Evolutionary conservation across 1,140 invertebrate genomes (phyloP).

Genomic region (Panagrolaimus sp.): DNA sequence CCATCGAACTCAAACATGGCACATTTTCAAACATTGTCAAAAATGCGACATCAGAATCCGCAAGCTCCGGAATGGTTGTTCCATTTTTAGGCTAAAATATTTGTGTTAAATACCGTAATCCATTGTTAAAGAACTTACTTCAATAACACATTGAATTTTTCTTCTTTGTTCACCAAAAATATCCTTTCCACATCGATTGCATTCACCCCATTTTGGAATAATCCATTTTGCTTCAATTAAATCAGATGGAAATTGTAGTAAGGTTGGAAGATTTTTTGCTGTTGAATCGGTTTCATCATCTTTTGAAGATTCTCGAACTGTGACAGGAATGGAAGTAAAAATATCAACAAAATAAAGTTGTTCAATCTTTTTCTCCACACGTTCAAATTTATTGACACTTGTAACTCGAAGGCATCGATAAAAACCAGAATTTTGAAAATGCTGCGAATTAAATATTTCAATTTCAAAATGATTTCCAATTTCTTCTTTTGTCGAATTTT

Average conservation of each 20-base stretch:
- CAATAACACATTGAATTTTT: not conserved
- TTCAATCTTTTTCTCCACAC: not conserved
- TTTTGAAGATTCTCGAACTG: not conserved
- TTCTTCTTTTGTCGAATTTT: not conserved
- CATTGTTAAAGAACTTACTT: no score
- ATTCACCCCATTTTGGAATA: not conserved
- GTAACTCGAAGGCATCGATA: conserved; percentile 8
- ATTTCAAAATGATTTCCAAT: not conserved
- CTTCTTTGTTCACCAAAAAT: not conserved
- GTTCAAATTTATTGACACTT: not conserved
- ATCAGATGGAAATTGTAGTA: not conserved
- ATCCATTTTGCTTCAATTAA: not conserved
- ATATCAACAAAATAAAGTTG: not conserved
- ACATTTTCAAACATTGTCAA: conserved; percentile 4
- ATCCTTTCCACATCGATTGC: not conserved
- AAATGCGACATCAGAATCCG: not conserved
- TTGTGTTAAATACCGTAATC: no score
- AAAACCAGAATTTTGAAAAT: not conserved
- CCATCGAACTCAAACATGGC: not conserved
- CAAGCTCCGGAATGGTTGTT: not conserved
- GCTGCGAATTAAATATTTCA: not conserved
- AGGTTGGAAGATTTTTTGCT: not conserved
- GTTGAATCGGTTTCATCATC: not conserved
- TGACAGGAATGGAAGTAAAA: not conserved
- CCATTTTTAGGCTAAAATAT: not conserved